Conservation (phyloP, 2,888 invertebrate species). For the Arge pagana region DNA sequence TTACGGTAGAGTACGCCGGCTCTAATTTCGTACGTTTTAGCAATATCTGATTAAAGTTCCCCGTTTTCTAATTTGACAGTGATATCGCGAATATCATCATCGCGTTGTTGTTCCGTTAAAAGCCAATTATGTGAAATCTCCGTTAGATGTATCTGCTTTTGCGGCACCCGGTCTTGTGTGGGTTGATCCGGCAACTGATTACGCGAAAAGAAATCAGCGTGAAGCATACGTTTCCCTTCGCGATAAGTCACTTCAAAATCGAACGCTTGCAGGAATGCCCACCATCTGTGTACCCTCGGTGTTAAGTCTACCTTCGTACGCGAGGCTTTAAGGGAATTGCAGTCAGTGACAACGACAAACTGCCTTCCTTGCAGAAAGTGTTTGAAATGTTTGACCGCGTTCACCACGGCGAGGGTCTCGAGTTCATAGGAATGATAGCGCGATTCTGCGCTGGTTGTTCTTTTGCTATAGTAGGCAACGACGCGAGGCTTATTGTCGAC, state of each 20-base stretch:
- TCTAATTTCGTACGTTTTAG: slow-evolving; percentile 25
- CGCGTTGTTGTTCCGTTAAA: slow-evolving; percentile 27
- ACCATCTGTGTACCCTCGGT: slow-evolving; percentile 39
- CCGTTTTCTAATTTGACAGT: slow-evolving; percentile 14
- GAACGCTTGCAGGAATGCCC: slow-evolving; percentile 34
- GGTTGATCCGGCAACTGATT: slow-evolving; percentile 4
- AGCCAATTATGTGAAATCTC: slow-evolving; percentile 27
- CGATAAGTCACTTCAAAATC: slow-evolving; percentile 25
- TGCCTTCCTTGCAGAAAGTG: slow-evolving; percentile 33
- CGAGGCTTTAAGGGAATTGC: slow-evolving; percentile 18
- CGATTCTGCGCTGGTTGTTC: not conserved
- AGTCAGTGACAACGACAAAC: slow-evolving; percentile 41
- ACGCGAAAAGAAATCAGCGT: slow-evolving; percentile 23
- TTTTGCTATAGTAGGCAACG: not conserved
- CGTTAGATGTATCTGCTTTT: slow-evolving; percentile 5
- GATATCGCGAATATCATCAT: slow-evolving; percentile 21
- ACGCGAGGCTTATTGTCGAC: not conserved
- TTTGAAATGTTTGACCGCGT: slow-evolving; percentile 17
- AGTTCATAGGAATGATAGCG: not conserved
- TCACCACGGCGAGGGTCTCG: slow-evolving; percentile 23
- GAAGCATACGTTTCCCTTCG: slow-evolving; percentile 24
- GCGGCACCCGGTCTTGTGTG: not conserved
- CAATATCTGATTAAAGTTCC: slow-evolving; percentile 11
- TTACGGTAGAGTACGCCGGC: slow-evolving; percentile 25
- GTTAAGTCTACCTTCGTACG: slow-evolving; percentile 35